A percentile compares a stretch with the other conserved stretches of the same genome.
Evolutionary conservation across 2,797 vertebrate species (phyloP).

Genomic region (Spea hammondii): DNA sequence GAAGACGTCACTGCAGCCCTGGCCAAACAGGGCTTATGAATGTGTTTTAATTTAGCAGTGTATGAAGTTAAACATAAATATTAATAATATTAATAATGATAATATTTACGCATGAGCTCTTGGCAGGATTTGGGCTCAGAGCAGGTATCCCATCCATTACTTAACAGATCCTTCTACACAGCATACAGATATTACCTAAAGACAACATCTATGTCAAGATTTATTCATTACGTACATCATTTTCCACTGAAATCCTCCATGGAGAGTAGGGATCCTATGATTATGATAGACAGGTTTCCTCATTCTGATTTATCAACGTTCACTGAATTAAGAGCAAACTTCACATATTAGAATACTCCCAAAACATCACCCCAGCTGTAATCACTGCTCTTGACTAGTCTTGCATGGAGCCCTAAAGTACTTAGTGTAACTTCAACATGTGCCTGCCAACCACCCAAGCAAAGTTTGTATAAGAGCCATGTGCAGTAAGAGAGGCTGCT

Average conservation of each 20-base stretch:
- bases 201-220: slow-evolving; percentile 63
- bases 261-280: slow-evolving; percentile 7
- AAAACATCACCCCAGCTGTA: slow-evolving; percentile 44
- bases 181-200: slow-evolving; percentile 57
- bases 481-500: slow-evolving; percentile 69
- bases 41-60: slow-evolving; percentile 59
- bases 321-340: slow-evolving; percentile 29
- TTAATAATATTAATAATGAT: slow-evolving; percentile 55
- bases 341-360: slow-evolving; percentile 36
- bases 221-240: slow-evolving; percentile 70
- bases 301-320: slow-evolving; percentile 23
- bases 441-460: slow-evolving; percentile 51
- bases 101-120: slow-evolving; percentile 77
- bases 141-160: slow-evolving; percentile 71
- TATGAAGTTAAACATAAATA: slow-evolving; percentile 60
- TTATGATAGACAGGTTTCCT: slow-evolving; percentile 28
- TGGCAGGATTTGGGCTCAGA: slow-evolving; percentile 74
- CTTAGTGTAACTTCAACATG: slow-evolving; percentile 52
- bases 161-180: slow-evolving; percentile 61
- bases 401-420: slow-evolving; percentile 52
- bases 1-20: slow-evolving; percentile 96
- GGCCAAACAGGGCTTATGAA: slow-evolving; percentile 98
- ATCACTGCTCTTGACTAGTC: slow-evolving; percentile 49
- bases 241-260: slow-evolving; percentile 67
- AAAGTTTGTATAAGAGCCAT: slow-evolving; percentile 67